phyloP scores from a whole-genome alignment of 1,140 invertebrate genomes.

The Tyrophagus putrescentiae region DNA sequence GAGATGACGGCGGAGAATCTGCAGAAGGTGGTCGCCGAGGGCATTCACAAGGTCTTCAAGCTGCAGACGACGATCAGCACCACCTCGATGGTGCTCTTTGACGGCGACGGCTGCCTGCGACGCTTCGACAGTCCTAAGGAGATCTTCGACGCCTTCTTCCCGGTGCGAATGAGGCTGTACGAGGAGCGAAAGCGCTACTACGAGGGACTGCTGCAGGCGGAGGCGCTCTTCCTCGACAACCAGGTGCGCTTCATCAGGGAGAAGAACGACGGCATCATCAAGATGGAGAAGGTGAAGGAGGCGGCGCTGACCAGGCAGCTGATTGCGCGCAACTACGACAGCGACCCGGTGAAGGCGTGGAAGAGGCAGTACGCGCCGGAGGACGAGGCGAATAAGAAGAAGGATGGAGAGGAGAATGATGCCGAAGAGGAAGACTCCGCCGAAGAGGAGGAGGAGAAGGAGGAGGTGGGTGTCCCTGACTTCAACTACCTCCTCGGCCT shows the following conservation, averaged over 20 bases:
- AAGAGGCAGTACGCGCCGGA: constrained; percentile 45
- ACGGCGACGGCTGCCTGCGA: constrained; percentile 69
- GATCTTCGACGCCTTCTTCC: constrained; percentile 72
- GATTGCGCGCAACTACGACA: constrained; percentile 65
- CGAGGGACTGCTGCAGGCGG: constrained; percentile 74
- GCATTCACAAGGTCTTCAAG: constrained; percentile 89
- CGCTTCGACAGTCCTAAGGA: constrained; percentile 59
- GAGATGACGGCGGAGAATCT: constrained; percentile 63
- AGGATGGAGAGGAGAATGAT: constrained; percentile 31
- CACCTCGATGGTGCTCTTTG: constrained; percentile 82
- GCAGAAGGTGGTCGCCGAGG: constrained; percentile 54
- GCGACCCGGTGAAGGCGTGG: constrained; percentile 89
- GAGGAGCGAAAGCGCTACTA: constrained; percentile 73
- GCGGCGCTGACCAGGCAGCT: constrained; percentile 72
- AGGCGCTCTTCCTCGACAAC: constrained; percentile 74
- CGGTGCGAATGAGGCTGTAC: constrained; percentile 65
- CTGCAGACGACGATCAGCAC: constrained; percentile 60
- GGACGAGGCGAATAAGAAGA: constrained; percentile 29
- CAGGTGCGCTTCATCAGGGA: constrained; percentile 91
- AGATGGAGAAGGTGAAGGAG: constrained; percentile 87
- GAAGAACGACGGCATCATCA: constrained; percentile 78
- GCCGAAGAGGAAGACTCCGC: constrained; percentile 18
- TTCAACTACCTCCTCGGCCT: constrained; percentile 84
- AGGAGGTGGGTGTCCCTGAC: constrained; percentile 29
- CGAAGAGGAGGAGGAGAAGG: constrained; percentile 29